These are phyloP conservation scores for Pachypeltis micranthus DNA, from an alignment of 1,140 invertebrate species.

Conservation along the genomic window DNA sequence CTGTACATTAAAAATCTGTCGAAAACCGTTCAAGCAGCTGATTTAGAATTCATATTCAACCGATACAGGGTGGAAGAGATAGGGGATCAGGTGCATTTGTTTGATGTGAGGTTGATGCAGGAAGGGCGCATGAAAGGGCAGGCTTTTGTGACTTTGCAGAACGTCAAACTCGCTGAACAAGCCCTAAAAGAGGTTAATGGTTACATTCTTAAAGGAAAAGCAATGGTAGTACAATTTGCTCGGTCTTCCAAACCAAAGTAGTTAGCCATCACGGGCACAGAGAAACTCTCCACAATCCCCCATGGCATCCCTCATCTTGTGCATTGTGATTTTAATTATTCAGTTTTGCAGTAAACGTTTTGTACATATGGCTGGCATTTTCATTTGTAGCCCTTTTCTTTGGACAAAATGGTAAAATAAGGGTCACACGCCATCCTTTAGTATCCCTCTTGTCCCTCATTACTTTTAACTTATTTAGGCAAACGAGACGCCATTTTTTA, in stretches of 20 bases:
- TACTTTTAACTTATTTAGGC: too few species aligned
- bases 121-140: constrained; percentile 94
- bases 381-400: too few species aligned
- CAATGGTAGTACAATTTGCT: constrained; percentile 82
- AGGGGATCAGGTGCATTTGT: constrained; percentile 31
- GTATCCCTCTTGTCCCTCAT: too few species aligned
- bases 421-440: too few species aligned
- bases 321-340: too few species aligned
- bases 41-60: constrained; percentile 69
- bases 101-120: constrained; percentile 82
- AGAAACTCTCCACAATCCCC: too few species aligned
- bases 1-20: constrained; percentile 88
- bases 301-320: too few species aligned
- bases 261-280: too few species aligned
- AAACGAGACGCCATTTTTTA: too few species aligned
- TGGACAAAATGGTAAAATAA: too few species aligned
- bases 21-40: constrained; percentile 60
- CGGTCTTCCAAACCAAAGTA: constrained; percentile 43
- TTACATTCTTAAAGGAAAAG: constrained; percentile 74
- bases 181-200: constrained; percentile 81
- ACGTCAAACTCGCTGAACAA: constrained; percentile 51
- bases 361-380: too few species aligned
- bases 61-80: constrained; percentile 35
- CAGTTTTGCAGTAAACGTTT: too few species aligned
- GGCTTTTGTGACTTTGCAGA: constrained; percentile 77